phyloP scores from a whole-genome alignment of 64 coral and sea anemone genomes.

The Catalaphyllia jardinei region DNA sequence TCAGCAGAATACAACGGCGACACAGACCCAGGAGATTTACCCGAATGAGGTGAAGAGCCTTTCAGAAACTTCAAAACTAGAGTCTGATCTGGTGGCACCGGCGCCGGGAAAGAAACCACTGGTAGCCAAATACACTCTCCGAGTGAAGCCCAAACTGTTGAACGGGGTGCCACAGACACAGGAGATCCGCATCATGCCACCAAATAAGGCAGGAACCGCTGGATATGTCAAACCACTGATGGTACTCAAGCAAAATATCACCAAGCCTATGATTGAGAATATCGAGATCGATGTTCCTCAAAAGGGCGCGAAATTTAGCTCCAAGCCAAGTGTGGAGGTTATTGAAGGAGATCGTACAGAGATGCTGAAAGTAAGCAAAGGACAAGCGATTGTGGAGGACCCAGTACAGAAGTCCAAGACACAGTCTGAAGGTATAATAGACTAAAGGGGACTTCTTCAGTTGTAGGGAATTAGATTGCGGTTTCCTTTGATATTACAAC shows the following conservation, averaged over 20 bases:
- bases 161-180: conserved; percentile 89
- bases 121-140: conserved; percentile 80
- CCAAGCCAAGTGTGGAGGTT: conserved; percentile 76
- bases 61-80: conserved; percentile 40
- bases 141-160: conserved; percentile 77
- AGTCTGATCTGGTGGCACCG: conserved; percentile 76
- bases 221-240: conserved; percentile 63
- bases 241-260: conserved; percentile 77
- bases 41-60: conserved; percentile 72
- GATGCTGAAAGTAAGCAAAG: not conserved
- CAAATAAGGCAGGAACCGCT: conserved; percentile 45
- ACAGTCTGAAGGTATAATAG: conserved; percentile 8
- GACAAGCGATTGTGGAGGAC: conserved; percentile 47
- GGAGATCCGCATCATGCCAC: conserved; percentile 80
- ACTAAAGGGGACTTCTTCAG: not conserved
- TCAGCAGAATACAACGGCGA: not conserved
- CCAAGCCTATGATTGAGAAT: conserved; percentile 92
- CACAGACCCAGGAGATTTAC: conserved; percentile 24
- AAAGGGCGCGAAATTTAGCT: conserved; percentile 77
- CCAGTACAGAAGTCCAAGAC: conserved; percentile 5
- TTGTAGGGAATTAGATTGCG: not conserved
- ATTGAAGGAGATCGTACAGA: conserved; percentile 49
- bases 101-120: conserved; percentile 64
- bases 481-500: not conserved
- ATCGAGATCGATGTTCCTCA: conserved; percentile 90